Conservation (phyloP, 2,888 invertebrate genomes). For the Apodemia hepburni region DNA sequence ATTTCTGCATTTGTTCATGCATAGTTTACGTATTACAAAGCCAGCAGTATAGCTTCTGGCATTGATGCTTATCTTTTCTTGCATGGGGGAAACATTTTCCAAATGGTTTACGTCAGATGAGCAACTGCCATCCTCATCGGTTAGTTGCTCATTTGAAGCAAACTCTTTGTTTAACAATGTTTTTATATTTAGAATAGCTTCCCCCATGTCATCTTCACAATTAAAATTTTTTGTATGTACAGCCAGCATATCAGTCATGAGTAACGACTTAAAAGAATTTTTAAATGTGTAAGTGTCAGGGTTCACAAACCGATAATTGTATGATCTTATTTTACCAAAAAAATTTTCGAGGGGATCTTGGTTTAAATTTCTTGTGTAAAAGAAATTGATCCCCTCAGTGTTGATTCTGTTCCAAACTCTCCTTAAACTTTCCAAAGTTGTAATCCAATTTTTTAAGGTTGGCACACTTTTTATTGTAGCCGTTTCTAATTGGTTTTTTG, state of each 20-base stretch:
- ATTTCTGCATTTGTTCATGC: neutral
- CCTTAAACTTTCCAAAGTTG: neutral
- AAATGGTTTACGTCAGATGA: neutral
- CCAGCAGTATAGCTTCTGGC: neutral
- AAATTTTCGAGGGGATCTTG: neutral
- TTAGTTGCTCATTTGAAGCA: neutral
- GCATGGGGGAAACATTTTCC: neutral
- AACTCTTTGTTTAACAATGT: neutral
- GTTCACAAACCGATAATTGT: neutral
- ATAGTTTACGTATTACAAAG: neutral
- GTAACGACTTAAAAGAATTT: constrained; percentile 1
- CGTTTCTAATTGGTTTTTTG: neutral
- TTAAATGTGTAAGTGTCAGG: neutral
- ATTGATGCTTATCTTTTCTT: neutral
- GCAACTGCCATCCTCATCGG: neutral
- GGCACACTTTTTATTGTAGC: constrained; percentile 1
- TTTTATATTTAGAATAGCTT: neutral
- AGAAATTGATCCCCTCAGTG: neutral
- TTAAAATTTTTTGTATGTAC: neutral
- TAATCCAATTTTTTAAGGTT: neutral
- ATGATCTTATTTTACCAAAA: neutral
- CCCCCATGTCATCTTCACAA: constrained; percentile 2
- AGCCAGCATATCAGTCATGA: neutral
- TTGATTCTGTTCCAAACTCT: neutral
- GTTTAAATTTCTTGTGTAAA: constrained; percentile 1